Evolutionary conservation across 1,140 invertebrate genomes (phyloP).

Genomic region (Magallana ariakensis): DNA sequence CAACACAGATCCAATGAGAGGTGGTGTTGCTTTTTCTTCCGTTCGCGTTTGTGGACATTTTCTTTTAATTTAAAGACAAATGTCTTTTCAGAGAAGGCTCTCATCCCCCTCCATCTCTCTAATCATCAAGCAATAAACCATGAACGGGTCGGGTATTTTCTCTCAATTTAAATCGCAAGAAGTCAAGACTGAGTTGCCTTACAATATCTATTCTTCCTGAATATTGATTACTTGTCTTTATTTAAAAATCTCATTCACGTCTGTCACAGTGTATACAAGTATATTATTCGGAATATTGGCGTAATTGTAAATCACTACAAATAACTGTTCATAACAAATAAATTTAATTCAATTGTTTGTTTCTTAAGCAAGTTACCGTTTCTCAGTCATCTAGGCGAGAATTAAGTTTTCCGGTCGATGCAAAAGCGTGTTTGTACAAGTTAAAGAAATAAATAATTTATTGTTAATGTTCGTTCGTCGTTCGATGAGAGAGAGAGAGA

Average conservation of each 20-base stretch:
- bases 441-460: not conserved
- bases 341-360: conserved; percentile 5
- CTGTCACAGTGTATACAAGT: no score
- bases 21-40: no score
- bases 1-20: no score
- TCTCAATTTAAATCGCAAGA: not conserved
- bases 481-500: no score
- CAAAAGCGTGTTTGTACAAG: not conserved
- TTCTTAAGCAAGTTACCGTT: not conserved
- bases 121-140: no score
- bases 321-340: not conserved
- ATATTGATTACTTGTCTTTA: not conserved
- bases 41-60: no score
- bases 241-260: not conserved
- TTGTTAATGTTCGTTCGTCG: not conserved
- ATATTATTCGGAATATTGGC: not conserved
- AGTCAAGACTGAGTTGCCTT: not conserved
- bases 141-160: no score
- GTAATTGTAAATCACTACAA: not conserved
- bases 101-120: no score
- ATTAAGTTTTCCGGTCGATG: no score
- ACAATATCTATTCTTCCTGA: not conserved
- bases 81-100: no score
- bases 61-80: no score
- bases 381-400: no score